Evolutionary conservation across 2,113 vertebrate species (phyloP).

Genomic region (Nymphicus hollandicus): DNA sequence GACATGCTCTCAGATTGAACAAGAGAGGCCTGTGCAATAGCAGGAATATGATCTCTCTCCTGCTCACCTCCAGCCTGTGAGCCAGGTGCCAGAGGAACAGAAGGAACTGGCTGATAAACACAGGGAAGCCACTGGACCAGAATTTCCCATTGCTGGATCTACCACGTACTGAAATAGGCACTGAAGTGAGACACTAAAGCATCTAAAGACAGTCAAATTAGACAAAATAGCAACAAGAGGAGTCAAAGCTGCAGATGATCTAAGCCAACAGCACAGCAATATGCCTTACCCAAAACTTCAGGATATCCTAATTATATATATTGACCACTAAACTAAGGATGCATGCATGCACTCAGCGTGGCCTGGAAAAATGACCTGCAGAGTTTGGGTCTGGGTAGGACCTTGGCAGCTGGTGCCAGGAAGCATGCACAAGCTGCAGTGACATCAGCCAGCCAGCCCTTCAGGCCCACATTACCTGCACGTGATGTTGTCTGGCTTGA

Average conservation of each 20-base stretch:
- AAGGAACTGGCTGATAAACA: not conserved
- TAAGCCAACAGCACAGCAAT: rapidly evolving
- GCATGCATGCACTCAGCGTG: not conserved
- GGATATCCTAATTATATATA: not conserved
- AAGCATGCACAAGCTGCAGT: not conserved
- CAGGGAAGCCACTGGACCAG: not conserved
- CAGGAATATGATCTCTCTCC: not conserved
- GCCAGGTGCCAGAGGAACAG: not conserved
- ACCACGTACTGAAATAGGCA: not conserved
- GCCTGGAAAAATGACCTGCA: not conserved
- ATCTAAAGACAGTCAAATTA: not conserved
- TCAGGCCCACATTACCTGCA: not conserved
- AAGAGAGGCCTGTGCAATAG: not conserved
- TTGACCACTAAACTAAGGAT: not conserved
- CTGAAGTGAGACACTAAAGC: not conserved
- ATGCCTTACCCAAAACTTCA: not conserved
- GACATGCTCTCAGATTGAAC: not conserved
- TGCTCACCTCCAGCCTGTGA: not conserved
- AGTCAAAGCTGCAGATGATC: not conserved
- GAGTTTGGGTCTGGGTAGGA: not conserved
- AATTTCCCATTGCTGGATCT: not conserved
- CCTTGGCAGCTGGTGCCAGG: not conserved
- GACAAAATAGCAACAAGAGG: not conserved
- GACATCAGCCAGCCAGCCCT: not conserved
- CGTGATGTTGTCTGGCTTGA: not conserved